phyloP scores from a whole-genome alignment of 2,797 vertebrate genomes.

The Aeoliscus strigatus region DNA sequence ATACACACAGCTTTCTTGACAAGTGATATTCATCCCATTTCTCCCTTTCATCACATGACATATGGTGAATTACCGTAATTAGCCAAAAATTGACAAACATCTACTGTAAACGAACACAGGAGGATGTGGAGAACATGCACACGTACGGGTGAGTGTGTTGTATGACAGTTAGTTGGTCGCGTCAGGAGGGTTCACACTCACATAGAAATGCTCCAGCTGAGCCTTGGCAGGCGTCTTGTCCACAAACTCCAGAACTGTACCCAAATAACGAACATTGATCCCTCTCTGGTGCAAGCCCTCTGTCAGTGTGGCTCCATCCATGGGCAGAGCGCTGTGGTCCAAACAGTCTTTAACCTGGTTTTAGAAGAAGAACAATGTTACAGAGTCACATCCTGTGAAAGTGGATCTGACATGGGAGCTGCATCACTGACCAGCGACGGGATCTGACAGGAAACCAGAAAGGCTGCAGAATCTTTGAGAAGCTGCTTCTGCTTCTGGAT shows the following conservation, averaged over 20 bases:
- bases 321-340: conserved; percentile 90
- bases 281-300: conserved; percentile 95
- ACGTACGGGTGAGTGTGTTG: too few species aligned
- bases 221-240: conserved; percentile 80
- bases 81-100: too few species aligned
- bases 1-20: too few species aligned
- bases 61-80: too few species aligned
- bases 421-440: conserved; percentile 86
- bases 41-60: too few species aligned
- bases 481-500: conserved; percentile 95
- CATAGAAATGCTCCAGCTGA: conserved; percentile 92
- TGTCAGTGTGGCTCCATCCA: conserved; percentile 91
- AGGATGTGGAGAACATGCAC: too few species aligned
- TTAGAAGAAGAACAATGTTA: conserved; percentile 6
- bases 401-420: background rate
- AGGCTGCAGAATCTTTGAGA: conserved; percentile 90
- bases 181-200: conserved; percentile 70
- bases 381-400: background rate
- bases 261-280: conserved; percentile 94
- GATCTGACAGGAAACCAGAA: conserved; percentile 93
- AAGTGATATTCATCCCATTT: background rate
- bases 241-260: conserved; percentile 86
- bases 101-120: too few species aligned
- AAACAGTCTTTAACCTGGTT: conserved; percentile 93
- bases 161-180: too few species aligned